Evolutionary conservation across 2,888 invertebrate genomes (phyloP).

Genomic region (Phortica okadai): DNA sequence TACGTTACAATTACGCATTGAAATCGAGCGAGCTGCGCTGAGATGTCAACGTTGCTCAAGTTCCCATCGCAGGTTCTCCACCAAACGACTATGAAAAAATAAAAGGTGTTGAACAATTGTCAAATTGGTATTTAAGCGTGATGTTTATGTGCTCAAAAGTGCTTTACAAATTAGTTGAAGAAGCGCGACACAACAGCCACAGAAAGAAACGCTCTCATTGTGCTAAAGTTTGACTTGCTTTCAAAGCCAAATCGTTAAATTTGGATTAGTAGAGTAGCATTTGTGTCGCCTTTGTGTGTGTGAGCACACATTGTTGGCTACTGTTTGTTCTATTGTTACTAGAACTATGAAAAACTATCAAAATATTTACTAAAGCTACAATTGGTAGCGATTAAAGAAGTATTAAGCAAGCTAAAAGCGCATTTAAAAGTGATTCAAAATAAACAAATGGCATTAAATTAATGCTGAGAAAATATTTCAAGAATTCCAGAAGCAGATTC

Average conservation of each 20-base stretch:
- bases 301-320: not conserved
- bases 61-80: slow-evolving; percentile 55
- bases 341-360: not conserved
- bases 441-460: too few relatives aligned
- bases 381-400: not conserved
- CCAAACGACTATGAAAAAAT: not conserved
- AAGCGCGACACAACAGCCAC: slow-evolving; percentile 7
- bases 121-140: slow-evolving; percentile 60
- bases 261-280: slow-evolving; percentile 40
- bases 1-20: slow-evolving; percentile 72
- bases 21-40: slow-evolving; percentile 62
- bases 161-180: slow-evolving; percentile 37
- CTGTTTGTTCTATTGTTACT: not conserved
- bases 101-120: slow-evolving; percentile 62
- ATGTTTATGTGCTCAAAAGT: slow-evolving; percentile 52
- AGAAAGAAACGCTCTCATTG: not conserved
- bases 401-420: not conserved
- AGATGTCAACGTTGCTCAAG: slow-evolving; percentile 63
- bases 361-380: not conserved
- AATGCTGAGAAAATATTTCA: too few relatives aligned
- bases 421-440: not conserved
- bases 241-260: slow-evolving; percentile 36
- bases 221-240: not conserved
- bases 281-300: too few relatives aligned
- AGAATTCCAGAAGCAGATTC: too few relatives aligned